Conservation (phyloP, 2,113 vertebrate genomes). For the Cisticola juncidis region DNA sequence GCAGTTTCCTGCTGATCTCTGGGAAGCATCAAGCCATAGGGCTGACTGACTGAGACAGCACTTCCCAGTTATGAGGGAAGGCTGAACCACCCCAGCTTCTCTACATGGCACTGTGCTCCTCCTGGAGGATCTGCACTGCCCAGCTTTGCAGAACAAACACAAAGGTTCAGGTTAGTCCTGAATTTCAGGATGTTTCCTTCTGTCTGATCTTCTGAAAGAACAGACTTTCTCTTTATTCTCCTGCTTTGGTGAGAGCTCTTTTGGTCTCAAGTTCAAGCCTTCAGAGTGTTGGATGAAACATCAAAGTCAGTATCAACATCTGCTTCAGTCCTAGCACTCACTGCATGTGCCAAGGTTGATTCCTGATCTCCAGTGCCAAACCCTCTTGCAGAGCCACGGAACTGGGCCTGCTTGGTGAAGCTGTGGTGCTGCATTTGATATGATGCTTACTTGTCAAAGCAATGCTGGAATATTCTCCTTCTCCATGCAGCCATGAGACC, state of each 20-base stretch:
- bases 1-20: neutral
- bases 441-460: slow-evolving; percentile 34
- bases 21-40: neutral
- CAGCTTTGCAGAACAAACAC: neutral
- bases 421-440: neutral
- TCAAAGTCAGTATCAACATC: slow-evolving; percentile 53
- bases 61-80: neutral
- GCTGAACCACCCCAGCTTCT: neutral
- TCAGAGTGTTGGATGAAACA: slow-evolving; percentile 38
- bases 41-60: neutral
- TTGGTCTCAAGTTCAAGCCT: slow-evolving; percentile 31
- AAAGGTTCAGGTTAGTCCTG: slow-evolving; percentile 44
- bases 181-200: slow-evolving; percentile 18
- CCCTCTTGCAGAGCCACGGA: fast-evolving
- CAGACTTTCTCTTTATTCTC: slow-evolving; percentile 6
- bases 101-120: neutral
- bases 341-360: neutral
- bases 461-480: neutral
- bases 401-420: neutral
- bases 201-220: slow-evolving; percentile 35
- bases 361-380: slow-evolving; percentile 9
- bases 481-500: neutral
- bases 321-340: neutral
- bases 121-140: neutral
- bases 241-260: slow-evolving; percentile 6